Percentiles rank a stretch among this genome's conserved stretches.
phyloP scores from a whole-genome alignment of 92 coral and sea anemone species.

The Umimayanthus chanpuru region DNA sequence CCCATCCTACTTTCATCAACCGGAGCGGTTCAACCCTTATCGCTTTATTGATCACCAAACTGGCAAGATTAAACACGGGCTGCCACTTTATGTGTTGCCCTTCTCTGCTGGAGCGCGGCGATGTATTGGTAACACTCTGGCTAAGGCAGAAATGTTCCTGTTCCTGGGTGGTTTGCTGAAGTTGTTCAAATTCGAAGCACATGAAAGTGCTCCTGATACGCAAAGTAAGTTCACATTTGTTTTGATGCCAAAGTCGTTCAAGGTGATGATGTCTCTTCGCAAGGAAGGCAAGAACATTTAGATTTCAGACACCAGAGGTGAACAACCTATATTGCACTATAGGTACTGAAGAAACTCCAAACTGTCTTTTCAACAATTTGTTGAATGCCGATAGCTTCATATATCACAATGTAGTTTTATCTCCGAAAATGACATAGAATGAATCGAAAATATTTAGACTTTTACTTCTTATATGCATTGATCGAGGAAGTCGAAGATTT shows the following conservation, averaged over 20 bases:
- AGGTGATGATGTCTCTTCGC: conserved; percentile 26
- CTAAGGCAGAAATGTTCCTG: conserved; percentile 69
- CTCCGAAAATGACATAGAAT: no score
- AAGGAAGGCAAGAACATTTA: not conserved
- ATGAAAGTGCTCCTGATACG: conserved; percentile 40
- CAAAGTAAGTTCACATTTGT: conserved; percentile 58
- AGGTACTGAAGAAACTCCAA: no score
- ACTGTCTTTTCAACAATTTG: no score
- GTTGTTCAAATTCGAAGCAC: conserved; percentile 43
- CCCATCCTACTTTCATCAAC: conserved; percentile 62
- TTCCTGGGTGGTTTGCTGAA: conserved; percentile 71
- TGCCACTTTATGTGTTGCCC: conserved; percentile 43
- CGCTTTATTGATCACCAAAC: conserved; percentile 58
- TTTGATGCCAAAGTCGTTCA: conserved; percentile 62
- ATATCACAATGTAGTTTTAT: no score
- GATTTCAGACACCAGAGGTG: not conserved
- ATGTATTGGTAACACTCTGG: conserved; percentile 73
- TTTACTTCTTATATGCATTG: no score
- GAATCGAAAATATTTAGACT: no score
- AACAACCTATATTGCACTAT: not conserved
- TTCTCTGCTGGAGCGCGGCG: conserved; percentile 80
- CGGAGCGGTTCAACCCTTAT: conserved; percentile 69
- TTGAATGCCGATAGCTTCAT: no score
- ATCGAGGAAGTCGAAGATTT: no score
- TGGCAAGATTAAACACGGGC: conserved; percentile 58